Conservation (phyloP, 2,797 vertebrate genomes). For the Leptoclinus maculatus region DNA sequence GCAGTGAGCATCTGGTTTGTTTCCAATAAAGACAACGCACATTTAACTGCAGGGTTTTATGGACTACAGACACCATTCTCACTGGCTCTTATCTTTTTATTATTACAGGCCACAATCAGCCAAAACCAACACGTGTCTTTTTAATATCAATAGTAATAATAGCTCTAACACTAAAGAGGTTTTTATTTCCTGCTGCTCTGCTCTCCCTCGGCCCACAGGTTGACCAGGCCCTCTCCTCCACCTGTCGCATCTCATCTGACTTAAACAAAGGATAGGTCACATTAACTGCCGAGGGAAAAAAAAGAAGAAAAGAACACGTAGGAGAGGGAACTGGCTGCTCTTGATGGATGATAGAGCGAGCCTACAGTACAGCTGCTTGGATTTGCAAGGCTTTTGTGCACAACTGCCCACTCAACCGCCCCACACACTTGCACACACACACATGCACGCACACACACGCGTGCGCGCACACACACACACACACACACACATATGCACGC, state of each 20-base stretch:
- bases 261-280: slow-evolving; percentile 49
- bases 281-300: slow-evolving; percentile 17
- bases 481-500: slow-evolving; percentile 1
- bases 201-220: slow-evolving; percentile 20
- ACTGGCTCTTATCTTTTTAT: not conserved
- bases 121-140: not conserved
- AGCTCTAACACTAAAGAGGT: not conserved
- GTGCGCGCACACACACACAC: not conserved
- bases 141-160: not conserved
- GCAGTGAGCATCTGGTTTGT: slow-evolving; percentile 18
- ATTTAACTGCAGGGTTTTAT: slow-evolving; percentile 17
- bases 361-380: slow-evolving; percentile 13
- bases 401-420: slow-evolving; percentile 11
- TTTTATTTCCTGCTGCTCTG: slow-evolving; percentile 5
- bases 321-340: slow-evolving; percentile 12
- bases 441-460: too few relatives aligned
- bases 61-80: not conserved
- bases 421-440: too few relatives aligned
- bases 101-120: slow-evolving; percentile 1
- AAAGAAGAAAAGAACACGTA: not conserved
- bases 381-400: slow-evolving; percentile 37
- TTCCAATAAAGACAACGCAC: not conserved
- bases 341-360: slow-evolving; percentile 24
- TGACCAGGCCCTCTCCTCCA: slow-evolving; percentile 11
- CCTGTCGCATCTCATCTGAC: slow-evolving; percentile 59